A percentile compares a stretch with the other conserved stretches of the same genome.
Evolutionary conservation across 2,888 invertebrate species (phyloP).

Genomic region (Eudemis profundana): DNA sequence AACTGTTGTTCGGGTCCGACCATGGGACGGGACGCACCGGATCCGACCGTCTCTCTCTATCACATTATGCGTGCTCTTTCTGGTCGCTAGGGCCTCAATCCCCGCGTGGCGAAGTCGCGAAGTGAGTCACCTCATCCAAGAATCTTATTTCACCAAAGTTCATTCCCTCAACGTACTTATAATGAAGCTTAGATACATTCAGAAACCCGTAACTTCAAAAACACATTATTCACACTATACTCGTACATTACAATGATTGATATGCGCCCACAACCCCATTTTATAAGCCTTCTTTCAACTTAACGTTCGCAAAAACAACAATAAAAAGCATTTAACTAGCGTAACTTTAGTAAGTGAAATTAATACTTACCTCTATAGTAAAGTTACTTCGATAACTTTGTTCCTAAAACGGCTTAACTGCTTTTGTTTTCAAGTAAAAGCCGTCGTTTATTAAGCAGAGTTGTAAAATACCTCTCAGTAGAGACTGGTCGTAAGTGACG

Average conservation of each 20-base stretch:
- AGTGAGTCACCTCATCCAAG: too few relatives aligned
- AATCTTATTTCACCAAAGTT: too few relatives aligned
- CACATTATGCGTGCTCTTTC: too few relatives aligned
- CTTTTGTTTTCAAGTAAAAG: not conserved
- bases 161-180: too few relatives aligned
- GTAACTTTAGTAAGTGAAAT: conserved; percentile 20
- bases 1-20: too few relatives aligned
- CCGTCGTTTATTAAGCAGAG: not conserved
- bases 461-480: not conserved
- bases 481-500: too few relatives aligned
- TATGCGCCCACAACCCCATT: not conserved
- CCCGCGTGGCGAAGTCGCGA: too few relatives aligned
- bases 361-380: conserved; percentile 7
- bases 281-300: not conserved
- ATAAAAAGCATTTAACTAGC: conserved; percentile 19
- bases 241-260: conserved; percentile 8
- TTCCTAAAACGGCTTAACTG: not conserved
- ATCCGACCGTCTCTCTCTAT: too few relatives aligned
- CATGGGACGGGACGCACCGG: too few relatives aligned
- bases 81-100: too few relatives aligned
- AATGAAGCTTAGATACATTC: too few relatives aligned
- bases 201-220: not conserved
- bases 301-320: conserved; percentile 22
- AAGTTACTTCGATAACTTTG: not conserved
- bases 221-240: not conserved